Evolutionary conservation across 2,888 invertebrate species (phyloP).

Genomic region (Drosophila suboccidentalis): DNA sequence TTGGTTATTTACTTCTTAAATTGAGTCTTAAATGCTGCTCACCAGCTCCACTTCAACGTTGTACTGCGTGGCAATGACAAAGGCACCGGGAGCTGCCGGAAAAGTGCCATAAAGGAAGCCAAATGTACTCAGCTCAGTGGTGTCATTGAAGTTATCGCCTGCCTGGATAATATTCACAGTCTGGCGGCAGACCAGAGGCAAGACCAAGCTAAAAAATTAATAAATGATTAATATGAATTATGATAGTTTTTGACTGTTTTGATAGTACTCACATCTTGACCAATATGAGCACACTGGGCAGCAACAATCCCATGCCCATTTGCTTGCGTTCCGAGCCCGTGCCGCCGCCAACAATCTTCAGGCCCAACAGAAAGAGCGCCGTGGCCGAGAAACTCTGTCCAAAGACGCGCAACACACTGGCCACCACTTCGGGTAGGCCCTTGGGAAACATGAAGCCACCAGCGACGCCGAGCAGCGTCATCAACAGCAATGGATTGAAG

Average conservation of each 20-base stretch:
- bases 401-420: slow-evolving; percentile 91
- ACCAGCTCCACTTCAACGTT: slow-evolving; percentile 94
- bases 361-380: slow-evolving; percentile 95
- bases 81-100: slow-evolving; percentile 98
- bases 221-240: slow-evolving; percentile 38
- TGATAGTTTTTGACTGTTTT: too few relatives aligned
- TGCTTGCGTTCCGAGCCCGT: slow-evolving; percentile 85
- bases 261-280: slow-evolving; percentile 91
- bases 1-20: neutral
- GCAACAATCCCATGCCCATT: slow-evolving; percentile 91
- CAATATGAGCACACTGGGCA: slow-evolving; percentile 94
- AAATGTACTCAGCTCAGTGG: slow-evolving; percentile 94
- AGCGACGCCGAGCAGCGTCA: slow-evolving; percentile 96
- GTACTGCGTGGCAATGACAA: slow-evolving; percentile 96
- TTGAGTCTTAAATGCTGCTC: slow-evolving; percentile 72
- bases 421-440: slow-evolving; percentile 91
- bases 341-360: slow-evolving; percentile 97
- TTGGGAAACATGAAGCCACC: slow-evolving; percentile 94
- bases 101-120: slow-evolving; percentile 98
- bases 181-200: slow-evolving; percentile 95
- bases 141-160: slow-evolving; percentile 90
- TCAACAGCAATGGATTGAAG: slow-evolving; percentile 95
- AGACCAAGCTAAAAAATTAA: slow-evolving; percentile 88
- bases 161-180: slow-evolving; percentile 91
- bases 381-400: slow-evolving; percentile 96